phyloP scores from a whole-genome alignment of 2,797 vertebrate genomes.

The Notolabrus celidotus region DNA sequence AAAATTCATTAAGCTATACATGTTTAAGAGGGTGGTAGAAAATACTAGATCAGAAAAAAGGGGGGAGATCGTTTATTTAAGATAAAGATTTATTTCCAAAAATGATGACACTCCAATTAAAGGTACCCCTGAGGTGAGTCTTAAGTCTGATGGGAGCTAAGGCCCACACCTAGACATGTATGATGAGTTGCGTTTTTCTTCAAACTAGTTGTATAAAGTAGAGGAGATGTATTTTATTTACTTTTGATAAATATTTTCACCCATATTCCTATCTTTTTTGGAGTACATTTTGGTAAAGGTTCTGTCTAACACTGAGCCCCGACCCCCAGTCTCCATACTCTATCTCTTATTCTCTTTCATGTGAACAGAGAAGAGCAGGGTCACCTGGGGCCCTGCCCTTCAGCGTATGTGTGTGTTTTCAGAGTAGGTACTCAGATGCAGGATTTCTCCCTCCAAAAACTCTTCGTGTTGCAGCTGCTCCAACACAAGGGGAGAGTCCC shows the following conservation, averaged over 20 bases:
- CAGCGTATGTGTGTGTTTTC: slow-evolving; percentile 5
- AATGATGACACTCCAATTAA: too few species aligned
- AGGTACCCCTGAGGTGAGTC: too few species aligned
- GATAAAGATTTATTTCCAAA: too few species aligned
- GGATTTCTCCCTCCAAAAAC: slow-evolving; percentile 50
- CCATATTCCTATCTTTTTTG: slow-evolving; percentile 21
- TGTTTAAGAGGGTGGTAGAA: too few species aligned
- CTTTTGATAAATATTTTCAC: neutral
- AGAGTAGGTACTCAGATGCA: slow-evolving; percentile 29
- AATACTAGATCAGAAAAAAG: too few species aligned
- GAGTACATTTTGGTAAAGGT: slow-evolving; percentile 29
- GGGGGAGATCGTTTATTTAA: too few species aligned
- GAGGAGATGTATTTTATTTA: too few species aligned
- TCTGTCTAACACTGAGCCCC: slow-evolving; percentile 21
- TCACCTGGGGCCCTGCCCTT: slow-evolving; percentile 74
- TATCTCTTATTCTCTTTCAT: slow-evolving; percentile 80
- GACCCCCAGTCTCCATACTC: slow-evolving; percentile 21
- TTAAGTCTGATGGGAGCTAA: too few species aligned
- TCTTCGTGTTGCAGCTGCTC: slow-evolving; percentile 54
- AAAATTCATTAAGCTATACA: too few species aligned
- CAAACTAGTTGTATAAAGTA: too few species aligned
- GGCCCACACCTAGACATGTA: too few species aligned
- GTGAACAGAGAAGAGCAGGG: slow-evolving; percentile 65
- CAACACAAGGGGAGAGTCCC: slow-evolving; percentile 51
- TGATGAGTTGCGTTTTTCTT: too few species aligned